Percentiles rank a stretch among this genome's conserved stretches.
phyloP scores from a whole-genome alignment of 1,140 invertebrate genomes.

The Drosophila melanogaster region DNA sequence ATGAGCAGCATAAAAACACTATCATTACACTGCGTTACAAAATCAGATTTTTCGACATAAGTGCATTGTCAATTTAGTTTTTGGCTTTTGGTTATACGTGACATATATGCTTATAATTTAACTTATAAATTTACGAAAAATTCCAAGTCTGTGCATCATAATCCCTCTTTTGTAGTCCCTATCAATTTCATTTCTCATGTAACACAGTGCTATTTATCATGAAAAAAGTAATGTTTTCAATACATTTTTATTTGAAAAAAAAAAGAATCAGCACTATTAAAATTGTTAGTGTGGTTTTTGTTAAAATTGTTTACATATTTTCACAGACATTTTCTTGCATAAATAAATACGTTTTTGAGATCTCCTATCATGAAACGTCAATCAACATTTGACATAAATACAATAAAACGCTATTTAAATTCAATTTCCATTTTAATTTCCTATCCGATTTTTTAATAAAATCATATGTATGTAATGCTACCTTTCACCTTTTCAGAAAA shows the following conservation, averaged over 20 bases:
- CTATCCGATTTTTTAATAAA: conserved; percentile 18
- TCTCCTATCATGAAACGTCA: conserved; percentile 3
- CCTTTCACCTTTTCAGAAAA: conserved; percentile 3
- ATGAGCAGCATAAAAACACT: neutral
- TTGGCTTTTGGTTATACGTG: no score
- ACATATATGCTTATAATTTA: no score
- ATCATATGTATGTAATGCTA: conserved; percentile 28
- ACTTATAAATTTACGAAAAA: no score
- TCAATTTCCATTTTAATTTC: conserved; percentile 47
- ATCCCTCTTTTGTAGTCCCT: no score
- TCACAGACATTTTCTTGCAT: neutral
- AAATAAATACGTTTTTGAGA: neutral
- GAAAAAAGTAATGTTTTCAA: no score
- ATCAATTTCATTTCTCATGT: no score
- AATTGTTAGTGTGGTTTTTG: neutral
- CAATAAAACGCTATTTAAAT: conserved; percentile 38
- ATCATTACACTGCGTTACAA: no score
- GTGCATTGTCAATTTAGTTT: no score
- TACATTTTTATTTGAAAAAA: no score
- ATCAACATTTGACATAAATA: conserved; percentile 26
- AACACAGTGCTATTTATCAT: no score
- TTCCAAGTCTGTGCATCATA: no score
- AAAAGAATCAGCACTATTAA: neutral
- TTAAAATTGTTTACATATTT: neutral
- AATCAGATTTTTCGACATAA: no score